Conservation (phyloP, 2,888 invertebrate genomes). For the Cheilosia urbana region DNA sequence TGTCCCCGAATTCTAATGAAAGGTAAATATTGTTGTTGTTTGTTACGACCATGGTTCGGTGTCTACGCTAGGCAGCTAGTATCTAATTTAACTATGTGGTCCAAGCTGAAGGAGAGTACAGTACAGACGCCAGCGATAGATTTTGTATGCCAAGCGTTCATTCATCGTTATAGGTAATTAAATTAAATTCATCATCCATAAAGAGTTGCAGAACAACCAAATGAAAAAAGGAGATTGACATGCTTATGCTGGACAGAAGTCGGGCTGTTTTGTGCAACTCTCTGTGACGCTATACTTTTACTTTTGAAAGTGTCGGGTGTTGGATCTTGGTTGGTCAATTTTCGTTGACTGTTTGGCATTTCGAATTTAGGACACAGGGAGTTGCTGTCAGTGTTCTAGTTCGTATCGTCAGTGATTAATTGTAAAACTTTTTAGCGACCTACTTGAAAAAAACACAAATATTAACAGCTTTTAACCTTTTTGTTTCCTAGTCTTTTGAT, state of each 20-base stretch:
- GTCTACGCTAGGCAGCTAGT: constrained; percentile 21
- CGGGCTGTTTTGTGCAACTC: too few relatives aligned
- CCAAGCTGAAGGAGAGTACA: not conserved
- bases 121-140: not conserved
- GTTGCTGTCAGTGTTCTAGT: too few relatives aligned
- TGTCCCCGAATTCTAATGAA: constrained; percentile 60
- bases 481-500: too few relatives aligned
- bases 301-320: too few relatives aligned
- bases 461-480: too few relatives aligned
- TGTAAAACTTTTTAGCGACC: too few relatives aligned
- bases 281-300: too few relatives aligned
- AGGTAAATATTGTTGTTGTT: constrained; percentile 69
- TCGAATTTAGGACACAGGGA: too few relatives aligned
- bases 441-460: too few relatives aligned
- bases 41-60: constrained; percentile 44
- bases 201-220: not conserved
- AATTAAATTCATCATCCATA: constrained; percentile 19
- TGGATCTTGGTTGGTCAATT: too few relatives aligned
- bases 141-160: constrained; percentile 13
- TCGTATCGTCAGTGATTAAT: too few relatives aligned
- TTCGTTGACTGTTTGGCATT: too few relatives aligned
- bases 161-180: constrained; percentile 48
- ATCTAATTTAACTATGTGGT: constrained; percentile 20
- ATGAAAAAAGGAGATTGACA: constrained; percentile 10
- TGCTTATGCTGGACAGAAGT: not conserved